Percentiles rank a stretch among this genome's conserved stretches.
phyloP scores from a whole-genome alignment of 2,888 invertebrate species.

The Sialis lutaria region DNA sequence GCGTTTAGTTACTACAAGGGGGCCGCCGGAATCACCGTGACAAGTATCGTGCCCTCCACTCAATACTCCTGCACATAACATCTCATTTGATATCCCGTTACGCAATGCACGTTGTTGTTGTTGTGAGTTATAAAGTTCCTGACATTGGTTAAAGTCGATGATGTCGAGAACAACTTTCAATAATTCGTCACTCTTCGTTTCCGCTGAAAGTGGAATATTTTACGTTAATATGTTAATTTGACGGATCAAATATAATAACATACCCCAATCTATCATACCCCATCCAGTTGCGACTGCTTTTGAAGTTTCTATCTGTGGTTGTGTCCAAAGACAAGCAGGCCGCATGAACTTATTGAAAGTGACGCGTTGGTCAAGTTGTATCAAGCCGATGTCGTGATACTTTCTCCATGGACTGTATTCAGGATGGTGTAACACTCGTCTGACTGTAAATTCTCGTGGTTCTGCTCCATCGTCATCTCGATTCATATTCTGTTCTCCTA shows the following conservation, averaged over 20 bases:
- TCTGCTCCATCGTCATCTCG: conserved; percentile 27
- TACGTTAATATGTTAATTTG: not conserved
- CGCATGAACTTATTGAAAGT: conserved; percentile 32
- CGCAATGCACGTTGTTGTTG: conserved; percentile 14
- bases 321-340: conserved; percentile 44
- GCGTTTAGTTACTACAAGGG: conserved; percentile 34
- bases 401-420: conserved; percentile 30
- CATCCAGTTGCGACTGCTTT: conserved; percentile 46
- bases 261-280: conserved; percentile 34
- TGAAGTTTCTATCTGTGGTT: conserved; percentile 18
- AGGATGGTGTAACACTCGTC: conserved; percentile 31
- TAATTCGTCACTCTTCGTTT: conserved; percentile 21
- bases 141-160: conserved; percentile 20
- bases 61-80: conserved; percentile 30
- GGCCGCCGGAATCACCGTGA: conserved; percentile 53
- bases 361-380: conserved; percentile 29
- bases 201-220: conserved; percentile 11
- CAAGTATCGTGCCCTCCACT: conserved; percentile 22
- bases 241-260: conserved; percentile 2
- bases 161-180: conserved; percentile 26
- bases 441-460: conserved; percentile 29
- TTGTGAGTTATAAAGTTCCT: conserved; percentile 16
- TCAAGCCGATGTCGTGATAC: conserved; percentile 49
- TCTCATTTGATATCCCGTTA: conserved; percentile 19
- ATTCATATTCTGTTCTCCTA: conserved; percentile 39